A percentile compares a stretch with the other conserved stretches of the same genome.
phyloP scores from a whole-genome alignment of 2,113 vertebrate genomes.

The Hystrix cristata region DNA sequence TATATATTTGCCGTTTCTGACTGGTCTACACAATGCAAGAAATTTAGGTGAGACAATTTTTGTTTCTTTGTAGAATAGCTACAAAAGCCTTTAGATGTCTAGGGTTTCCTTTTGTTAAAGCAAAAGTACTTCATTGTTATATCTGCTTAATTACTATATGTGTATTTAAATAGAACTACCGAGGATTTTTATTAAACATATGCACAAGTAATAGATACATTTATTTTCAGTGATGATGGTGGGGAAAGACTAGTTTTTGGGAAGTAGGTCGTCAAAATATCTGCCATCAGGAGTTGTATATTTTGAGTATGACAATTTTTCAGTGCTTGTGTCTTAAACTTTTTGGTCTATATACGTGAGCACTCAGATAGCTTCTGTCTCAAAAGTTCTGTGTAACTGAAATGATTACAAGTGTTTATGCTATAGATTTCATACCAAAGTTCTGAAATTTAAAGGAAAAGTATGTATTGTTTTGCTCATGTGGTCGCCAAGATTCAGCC shows the following conservation, averaged over 20 bases:
- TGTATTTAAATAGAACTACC: neutral
- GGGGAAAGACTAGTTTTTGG: neutral
- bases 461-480: neutral
- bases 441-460: neutral
- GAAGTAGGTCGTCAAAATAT: neutral
- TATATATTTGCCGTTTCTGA: neutral
- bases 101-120: neutral
- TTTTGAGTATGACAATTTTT: conserved; percentile 10
- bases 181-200: neutral
- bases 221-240: neutral
- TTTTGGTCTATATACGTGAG: neutral
- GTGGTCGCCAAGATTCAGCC: neutral
- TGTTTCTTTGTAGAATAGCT: neutral
- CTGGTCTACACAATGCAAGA: neutral
- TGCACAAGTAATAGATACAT: neutral
- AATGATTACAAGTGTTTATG: neutral
- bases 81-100: neutral
- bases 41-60: neutral
- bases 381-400: neutral
- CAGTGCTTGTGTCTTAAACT: neutral
- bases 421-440: neutral
- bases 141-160: neutral
- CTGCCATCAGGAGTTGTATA: neutral
- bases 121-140: neutral
- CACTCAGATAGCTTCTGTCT: neutral